Percentiles rank a stretch among this genome's conserved stretches.
phyloP scores from a whole-genome alignment of 1,140 invertebrate species.

The Maconellicoccus hirsutus region DNA sequence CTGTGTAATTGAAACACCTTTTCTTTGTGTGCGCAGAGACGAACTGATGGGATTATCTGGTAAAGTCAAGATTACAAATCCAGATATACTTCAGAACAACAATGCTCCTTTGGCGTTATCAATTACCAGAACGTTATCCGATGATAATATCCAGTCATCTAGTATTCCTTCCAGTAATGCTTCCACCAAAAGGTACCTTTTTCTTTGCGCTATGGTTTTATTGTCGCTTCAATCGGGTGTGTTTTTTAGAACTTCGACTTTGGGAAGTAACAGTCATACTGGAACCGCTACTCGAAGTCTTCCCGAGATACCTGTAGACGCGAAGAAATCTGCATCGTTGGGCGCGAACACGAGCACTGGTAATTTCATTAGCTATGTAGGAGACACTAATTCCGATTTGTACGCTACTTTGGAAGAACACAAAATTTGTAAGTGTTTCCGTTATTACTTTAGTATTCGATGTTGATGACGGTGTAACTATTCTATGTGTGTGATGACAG shows the following conservation, averaged over 20 bases:
- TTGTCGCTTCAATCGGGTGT: no score
- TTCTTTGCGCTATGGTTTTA: no score
- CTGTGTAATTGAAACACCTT: constrained; percentile 24
- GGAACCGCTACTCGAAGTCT: constrained; percentile 32
- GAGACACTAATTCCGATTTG: constrained; percentile 34
- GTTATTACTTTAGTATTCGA: no score
- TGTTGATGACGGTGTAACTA: no score
- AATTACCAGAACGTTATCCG: not conserved
- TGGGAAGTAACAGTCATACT: not conserved
- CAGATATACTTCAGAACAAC: constrained; percentile 28
- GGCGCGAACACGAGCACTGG: constrained; percentile 24
- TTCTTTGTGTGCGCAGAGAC: constrained; percentile 32
- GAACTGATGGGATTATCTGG: constrained; percentile 34
- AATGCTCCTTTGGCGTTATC: constrained; percentile 6
- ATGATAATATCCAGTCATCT: not conserved
- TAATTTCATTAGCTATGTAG: constrained; percentile 27
- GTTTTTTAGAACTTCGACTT: not conserved
- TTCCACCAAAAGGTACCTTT: not conserved
- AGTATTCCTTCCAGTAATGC: constrained; percentile 10
- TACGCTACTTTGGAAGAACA: constrained; percentile 37
- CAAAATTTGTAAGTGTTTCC: constrained; percentile 26
- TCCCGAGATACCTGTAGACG: constrained; percentile 34
- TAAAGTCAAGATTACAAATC: constrained; percentile 34
- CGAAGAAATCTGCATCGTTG: constrained; percentile 24
- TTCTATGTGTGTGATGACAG: not conserved